A percentile compares a stretch with the other conserved stretches of the same genome.
Evolutionary conservation across 1,140 invertebrate genomes (phyloP).

Genomic region (Trichoplusia ni): DNA sequence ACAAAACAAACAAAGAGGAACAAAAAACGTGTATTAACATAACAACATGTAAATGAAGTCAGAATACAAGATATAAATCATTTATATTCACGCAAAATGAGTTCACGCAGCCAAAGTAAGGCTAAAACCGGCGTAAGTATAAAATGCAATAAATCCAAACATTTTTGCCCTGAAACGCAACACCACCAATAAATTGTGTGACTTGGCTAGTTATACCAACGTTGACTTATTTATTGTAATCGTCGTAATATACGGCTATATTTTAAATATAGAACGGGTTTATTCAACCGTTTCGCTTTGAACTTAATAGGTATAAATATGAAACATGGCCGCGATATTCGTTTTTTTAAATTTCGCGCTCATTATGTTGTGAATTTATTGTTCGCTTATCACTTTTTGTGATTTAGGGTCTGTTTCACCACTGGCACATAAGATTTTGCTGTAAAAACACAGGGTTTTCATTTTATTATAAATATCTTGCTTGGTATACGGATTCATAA

Average conservation of each 20-base stretch:
- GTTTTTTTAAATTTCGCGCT: constrained; percentile 3
- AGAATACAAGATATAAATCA: constrained; percentile 29
- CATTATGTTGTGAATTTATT: no score
- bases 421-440: no score
- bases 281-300: background rate
- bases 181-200: constrained; percentile 18
- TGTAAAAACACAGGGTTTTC: no score
- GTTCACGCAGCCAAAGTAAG: constrained; percentile 24
- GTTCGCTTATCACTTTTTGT: no score
- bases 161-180: constrained; percentile 18
- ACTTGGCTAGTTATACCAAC: constrained; percentile 19
- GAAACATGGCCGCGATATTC: background rate
- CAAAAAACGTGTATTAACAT: constrained; percentile 16
- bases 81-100: constrained; percentile 20
- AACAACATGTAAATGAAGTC: constrained; percentile 25
- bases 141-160: constrained; percentile 24
- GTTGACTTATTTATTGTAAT: constrained; percentile 23
- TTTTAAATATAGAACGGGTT: constrained; percentile 5
- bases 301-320: constrained; percentile 1
- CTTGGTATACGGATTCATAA: no score
- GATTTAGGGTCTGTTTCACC: no score
- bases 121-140: background rate
- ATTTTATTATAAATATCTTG: no score
- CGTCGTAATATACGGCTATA: background rate
- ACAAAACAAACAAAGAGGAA: constrained; percentile 2